Evolutionary conservation across 2,888 invertebrate genomes (phyloP).

Genomic region (Resseliella maxima): DNA sequence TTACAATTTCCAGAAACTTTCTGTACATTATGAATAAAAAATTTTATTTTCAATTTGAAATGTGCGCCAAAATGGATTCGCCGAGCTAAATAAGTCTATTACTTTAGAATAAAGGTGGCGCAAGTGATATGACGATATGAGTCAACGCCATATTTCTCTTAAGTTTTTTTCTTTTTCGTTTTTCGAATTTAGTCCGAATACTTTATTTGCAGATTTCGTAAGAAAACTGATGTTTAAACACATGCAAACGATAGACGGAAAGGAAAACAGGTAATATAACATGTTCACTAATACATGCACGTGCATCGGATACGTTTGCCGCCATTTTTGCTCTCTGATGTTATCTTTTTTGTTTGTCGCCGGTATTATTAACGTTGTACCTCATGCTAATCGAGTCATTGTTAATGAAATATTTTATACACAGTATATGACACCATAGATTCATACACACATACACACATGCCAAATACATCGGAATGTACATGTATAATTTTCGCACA

Average conservation of each 20-base stretch:
- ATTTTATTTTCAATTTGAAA: too few relatives aligned
- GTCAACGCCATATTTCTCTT: too few relatives aligned
- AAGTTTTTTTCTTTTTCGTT: too few relatives aligned
- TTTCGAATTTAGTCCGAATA: neutral
- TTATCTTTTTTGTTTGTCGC: conserved; percentile 27
- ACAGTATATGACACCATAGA: too few relatives aligned
- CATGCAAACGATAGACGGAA: conserved; percentile 19
- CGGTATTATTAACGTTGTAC: conserved; percentile 41
- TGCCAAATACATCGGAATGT: neutral
- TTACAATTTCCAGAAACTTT: too few relatives aligned
- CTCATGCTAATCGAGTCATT: neutral
- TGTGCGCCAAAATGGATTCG: too few relatives aligned
- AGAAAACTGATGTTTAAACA: too few relatives aligned
- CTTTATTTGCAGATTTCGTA: too few relatives aligned
- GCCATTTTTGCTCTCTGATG: conserved; percentile 32
- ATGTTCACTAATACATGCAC: neutral
- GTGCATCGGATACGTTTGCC: conserved; percentile 46
- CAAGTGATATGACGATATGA: too few relatives aligned
- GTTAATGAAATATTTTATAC: neutral
- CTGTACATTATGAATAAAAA: too few relatives aligned
- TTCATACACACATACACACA: neutral
- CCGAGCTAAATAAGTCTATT: too few relatives aligned
- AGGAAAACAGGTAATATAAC: neutral
- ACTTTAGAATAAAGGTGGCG: too few relatives aligned
- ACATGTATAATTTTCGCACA: neutral